Evolutionary conservation across 2,888 invertebrate genomes (phyloP).

Genomic region (Acronicta alni): DNA sequence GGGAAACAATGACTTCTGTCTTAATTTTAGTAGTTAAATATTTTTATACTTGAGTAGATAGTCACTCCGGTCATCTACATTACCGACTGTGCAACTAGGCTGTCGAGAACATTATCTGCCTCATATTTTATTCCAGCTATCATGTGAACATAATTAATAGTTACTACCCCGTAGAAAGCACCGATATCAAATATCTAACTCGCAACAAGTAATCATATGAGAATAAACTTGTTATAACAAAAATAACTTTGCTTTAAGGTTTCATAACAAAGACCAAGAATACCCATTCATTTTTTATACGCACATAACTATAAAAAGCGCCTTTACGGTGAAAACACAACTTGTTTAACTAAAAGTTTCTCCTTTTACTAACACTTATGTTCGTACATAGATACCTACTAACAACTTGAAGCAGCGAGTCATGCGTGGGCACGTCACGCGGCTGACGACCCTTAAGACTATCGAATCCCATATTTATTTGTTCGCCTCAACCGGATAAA

Average conservation of each 20-base stretch:
- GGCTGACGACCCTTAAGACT: slow-evolving; percentile 18
- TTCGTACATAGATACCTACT: slow-evolving; percentile 7
- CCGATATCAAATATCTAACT: neutral
- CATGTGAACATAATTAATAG: slow-evolving; percentile 8
- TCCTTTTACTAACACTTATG: slow-evolving; percentile 26
- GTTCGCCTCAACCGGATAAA: slow-evolving; percentile 29
- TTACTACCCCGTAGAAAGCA: neutral
- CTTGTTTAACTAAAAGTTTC: slow-evolving; percentile 31
- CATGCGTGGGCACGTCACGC: slow-evolving; percentile 22
- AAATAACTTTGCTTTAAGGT: slow-evolving; percentile 11
- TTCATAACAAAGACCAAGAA: slow-evolving; percentile 19
- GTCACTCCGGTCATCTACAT: neutral
- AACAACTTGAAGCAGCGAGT: slow-evolving; percentile 1
- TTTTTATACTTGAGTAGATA: too few relatives aligned
- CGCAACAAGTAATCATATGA: slow-evolving; percentile 2
- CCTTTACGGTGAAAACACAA: slow-evolving; percentile 28
- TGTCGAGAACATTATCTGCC: slow-evolving; percentile 11
- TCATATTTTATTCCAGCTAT: slow-evolving; percentile 9
- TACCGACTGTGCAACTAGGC: neutral
- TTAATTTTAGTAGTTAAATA: neutral
- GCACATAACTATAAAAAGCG: slow-evolving; percentile 30
- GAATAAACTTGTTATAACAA: slow-evolving; percentile 4
- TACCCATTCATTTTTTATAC: slow-evolving; percentile 12
- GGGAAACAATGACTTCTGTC: neutral
- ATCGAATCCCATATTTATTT: slow-evolving; percentile 21